A percentile compares a stretch with the other conserved stretches of the same genome.
These are phyloP conservation scores for Sialia sialis DNA, from an alignment of 2,113 vertebrate genomes.

Conservation along the genomic window DNA sequence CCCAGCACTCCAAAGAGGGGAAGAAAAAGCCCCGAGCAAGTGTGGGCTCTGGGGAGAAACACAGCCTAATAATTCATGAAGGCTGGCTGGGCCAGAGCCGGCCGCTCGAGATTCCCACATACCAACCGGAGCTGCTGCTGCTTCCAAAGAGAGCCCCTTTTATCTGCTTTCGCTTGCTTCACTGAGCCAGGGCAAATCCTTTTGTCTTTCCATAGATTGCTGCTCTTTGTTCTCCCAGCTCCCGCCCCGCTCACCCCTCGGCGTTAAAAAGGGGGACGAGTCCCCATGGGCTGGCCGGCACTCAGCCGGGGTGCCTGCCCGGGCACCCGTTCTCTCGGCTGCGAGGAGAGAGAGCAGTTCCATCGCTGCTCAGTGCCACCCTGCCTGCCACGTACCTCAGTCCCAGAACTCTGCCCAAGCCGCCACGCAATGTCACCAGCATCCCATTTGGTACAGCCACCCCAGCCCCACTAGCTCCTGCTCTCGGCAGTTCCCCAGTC, in stretches of 20 bases:
- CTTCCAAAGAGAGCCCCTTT: conserved; percentile 88
- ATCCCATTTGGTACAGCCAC: fast-evolving
- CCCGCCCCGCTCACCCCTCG: conserved; percentile 60
- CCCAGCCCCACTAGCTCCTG: fast-evolving
- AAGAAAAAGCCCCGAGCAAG: conserved; percentile 48
- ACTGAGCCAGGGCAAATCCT: conserved; percentile 84
- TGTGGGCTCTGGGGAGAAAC: conserved; percentile 58
- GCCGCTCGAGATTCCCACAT: conserved; percentile 84
- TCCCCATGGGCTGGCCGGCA: not conserved
- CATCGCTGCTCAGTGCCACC: not conserved
- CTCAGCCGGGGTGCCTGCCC: not conserved
- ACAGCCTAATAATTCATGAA: conserved; percentile 80
- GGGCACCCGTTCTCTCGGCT: not conserved
- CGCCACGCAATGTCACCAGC: fast-evolving
- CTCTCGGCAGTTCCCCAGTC: not conserved
- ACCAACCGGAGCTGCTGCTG: conserved; percentile 83
- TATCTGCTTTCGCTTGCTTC: conserved; percentile 91
- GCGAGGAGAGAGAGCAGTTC: not conserved
- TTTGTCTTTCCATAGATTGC: conserved; percentile 95
- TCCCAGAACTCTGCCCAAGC: not conserved
- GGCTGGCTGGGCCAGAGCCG: conserved; percentile 75
- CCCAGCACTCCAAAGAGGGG: conserved; percentile 22
- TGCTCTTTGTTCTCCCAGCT: conserved; percentile 83
- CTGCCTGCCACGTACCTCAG: not conserved
- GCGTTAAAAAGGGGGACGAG: conserved; percentile 51